Evolutionary conservation across 2,888 invertebrate species (phyloP).

Genomic region (Drosophila phalerata): DNA sequence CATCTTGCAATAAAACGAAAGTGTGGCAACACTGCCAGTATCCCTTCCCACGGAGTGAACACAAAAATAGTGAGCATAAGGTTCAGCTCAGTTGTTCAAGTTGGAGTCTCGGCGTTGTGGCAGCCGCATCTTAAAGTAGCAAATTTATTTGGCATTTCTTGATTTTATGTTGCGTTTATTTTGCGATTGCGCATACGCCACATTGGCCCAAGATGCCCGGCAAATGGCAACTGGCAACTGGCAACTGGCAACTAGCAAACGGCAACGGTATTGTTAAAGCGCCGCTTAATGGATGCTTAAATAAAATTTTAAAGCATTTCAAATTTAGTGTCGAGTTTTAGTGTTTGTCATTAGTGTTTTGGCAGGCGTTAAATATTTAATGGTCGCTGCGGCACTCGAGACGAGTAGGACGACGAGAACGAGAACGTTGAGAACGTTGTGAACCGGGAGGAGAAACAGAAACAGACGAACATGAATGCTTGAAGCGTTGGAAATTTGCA

Average conservation of each 20-base stretch:
- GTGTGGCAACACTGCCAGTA: slow-evolving; percentile 53
- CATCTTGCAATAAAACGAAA: slow-evolving; percentile 69
- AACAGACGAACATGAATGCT: slow-evolving; percentile 12
- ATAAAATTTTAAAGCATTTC: slow-evolving; percentile 77
- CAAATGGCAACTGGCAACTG: slow-evolving; percentile 11
- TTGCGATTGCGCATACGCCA: slow-evolving; percentile 66
- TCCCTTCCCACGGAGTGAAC: neutral
- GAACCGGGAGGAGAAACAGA: too few species aligned
- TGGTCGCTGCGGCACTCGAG: slow-evolving; percentile 45
- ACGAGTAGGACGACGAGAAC: slow-evolving; percentile 10
- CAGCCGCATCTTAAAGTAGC: slow-evolving; percentile 67
- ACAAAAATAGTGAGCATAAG: slow-evolving; percentile 34
- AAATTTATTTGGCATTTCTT: slow-evolving; percentile 75
- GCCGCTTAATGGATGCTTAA: slow-evolving; percentile 75
- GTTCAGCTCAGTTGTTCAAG: slow-evolving; percentile 14
- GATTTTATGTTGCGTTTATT: slow-evolving; percentile 76
- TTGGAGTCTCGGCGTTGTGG: slow-evolving; percentile 19
- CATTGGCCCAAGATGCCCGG: slow-evolving; percentile 30
- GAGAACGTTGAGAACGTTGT: slow-evolving; percentile 8
- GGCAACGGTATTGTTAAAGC: slow-evolving; percentile 56
- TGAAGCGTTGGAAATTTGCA: slow-evolving; percentile 51
- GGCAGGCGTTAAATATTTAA: slow-evolving; percentile 80
- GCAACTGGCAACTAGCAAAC: slow-evolving; percentile 7
- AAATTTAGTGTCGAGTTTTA: slow-evolving; percentile 77
- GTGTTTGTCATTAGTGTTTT: slow-evolving; percentile 81